Percentiles rank a stretch among this genome's conserved stretches.
Conservation (phyloP, 1,140 invertebrate genomes). For the Pteromalus puparum region DNA sequence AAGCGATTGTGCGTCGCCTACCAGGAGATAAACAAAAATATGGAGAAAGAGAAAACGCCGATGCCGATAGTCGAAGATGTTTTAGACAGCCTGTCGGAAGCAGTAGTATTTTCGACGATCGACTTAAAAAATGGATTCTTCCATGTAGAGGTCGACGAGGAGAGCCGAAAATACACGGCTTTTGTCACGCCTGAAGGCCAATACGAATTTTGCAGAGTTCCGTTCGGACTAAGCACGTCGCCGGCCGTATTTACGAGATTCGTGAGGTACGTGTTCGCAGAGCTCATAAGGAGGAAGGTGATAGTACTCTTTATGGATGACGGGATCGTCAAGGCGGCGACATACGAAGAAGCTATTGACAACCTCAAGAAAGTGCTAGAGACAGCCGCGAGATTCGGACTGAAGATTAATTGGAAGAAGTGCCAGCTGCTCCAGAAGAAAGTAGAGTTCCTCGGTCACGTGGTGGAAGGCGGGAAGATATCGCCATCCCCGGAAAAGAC, state of each 20-base stretch:
- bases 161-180: constrained; percentile 59
- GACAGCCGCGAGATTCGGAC: constrained; percentile 4
- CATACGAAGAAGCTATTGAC: constrained; percentile 9
- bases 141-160: constrained; percentile 61
- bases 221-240: constrained; percentile 61
- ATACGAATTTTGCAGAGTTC: constrained; percentile 59
- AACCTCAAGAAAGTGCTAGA: constrained; percentile 16
- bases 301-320: constrained; percentile 46
- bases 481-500: constrained; percentile 51
- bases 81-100: constrained; percentile 49
- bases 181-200: constrained; percentile 59
- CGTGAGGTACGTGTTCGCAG: constrained; percentile 33
- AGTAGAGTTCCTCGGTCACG: too few species aligned
- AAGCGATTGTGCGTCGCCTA: background rate
- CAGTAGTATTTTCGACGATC: constrained; percentile 60
- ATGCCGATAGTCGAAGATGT: constrained; percentile 52
- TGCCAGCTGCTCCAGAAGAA: constrained; percentile 30
- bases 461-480: background rate
- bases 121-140: constrained; percentile 67
- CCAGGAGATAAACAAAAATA: constrained; percentile 36
- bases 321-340: constrained; percentile 1
- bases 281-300: background rate
- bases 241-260: constrained; percentile 45
- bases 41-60: constrained; percentile 31
- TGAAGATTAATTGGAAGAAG: constrained; percentile 46